These are phyloP conservation scores for Eristalis intricaria DNA, from an alignment of 2,888 invertebrate genomes.

Conservation along the genomic window DNA sequence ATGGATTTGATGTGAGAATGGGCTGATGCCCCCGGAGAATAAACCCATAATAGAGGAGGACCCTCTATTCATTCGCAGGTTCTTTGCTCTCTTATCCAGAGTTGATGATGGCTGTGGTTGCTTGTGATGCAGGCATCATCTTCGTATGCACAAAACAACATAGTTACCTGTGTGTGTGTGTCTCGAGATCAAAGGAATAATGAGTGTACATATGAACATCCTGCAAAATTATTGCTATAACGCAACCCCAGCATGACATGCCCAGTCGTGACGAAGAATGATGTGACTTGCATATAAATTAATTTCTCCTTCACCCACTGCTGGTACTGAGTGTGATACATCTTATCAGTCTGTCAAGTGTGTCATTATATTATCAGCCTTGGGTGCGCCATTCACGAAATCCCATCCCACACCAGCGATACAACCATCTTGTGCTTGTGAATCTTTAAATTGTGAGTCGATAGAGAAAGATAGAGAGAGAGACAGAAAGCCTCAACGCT, in stretches of 20 bases:
- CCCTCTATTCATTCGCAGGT: background rate
- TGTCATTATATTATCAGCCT: conserved; percentile 40
- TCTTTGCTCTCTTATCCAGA: background rate
- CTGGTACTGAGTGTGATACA: background rate
- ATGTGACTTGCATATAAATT: conserved; percentile 31
- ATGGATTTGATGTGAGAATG: background rate
- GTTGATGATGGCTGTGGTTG: background rate
- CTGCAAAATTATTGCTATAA: background rate
- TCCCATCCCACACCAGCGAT: background rate
- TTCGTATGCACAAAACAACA: background rate
- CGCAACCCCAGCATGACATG: background rate
- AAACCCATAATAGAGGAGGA: background rate
- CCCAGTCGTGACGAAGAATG: background rate
- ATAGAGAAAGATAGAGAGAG: background rate
- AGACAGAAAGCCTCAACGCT: background rate
- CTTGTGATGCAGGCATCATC: background rate
- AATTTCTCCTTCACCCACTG: conserved; percentile 1
- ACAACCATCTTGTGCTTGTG: background rate
- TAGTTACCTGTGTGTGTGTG: background rate
- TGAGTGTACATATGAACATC: background rate
- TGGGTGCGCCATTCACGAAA: background rate
- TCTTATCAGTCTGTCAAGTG: conserved; percentile 18
- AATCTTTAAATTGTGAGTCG: background rate
- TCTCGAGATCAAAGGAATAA: conserved; percentile 6
- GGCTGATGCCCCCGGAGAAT: background rate